Evolutionary conservation across 1,140 invertebrate species (phyloP).

Genomic region (Thalassaphorura encarpata): DNA sequence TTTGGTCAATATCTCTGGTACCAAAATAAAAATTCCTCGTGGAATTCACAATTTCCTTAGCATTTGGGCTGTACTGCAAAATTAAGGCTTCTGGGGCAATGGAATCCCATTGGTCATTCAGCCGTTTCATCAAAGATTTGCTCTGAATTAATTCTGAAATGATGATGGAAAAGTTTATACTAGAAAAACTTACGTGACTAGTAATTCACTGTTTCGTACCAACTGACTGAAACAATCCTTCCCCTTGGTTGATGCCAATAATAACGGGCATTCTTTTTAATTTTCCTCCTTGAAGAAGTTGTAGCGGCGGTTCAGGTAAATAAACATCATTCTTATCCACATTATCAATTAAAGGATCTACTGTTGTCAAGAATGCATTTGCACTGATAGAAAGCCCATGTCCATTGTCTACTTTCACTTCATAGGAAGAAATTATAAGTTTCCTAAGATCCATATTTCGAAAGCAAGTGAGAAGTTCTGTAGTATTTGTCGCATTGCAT

Average conservation of each 20-base stretch:
- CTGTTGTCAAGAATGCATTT: background rate
- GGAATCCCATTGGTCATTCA: background rate
- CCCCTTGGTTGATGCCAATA: slow-evolving; percentile 16
- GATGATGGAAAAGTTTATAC: no score
- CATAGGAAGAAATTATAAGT: background rate
- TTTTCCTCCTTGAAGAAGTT: slow-evolving; percentile 12
- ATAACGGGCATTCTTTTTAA: slow-evolving; percentile 14
- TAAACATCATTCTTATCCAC: background rate
- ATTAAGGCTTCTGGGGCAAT: background rate
- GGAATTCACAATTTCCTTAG: background rate
- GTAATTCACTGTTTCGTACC: no score
- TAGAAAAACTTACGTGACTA: no score
- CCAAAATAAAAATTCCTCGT: slow-evolving; percentile 47
- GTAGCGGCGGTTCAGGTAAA: slow-evolving; percentile 13
- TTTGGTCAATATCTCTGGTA: slow-evolving; percentile 40
- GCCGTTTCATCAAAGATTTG: no score
- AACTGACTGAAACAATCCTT: no score
- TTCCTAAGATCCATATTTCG: background rate
- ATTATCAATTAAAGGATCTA: background rate
- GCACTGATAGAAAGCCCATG: no score
- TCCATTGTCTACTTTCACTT: no score
- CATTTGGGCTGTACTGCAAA: background rate
- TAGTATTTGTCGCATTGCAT: background rate
- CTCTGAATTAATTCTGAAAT: no score
- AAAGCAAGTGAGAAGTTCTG: background rate